phyloP scores from a whole-genome alignment of 2,888 invertebrate genomes.

The Caenorhabditis sp. region DNA sequence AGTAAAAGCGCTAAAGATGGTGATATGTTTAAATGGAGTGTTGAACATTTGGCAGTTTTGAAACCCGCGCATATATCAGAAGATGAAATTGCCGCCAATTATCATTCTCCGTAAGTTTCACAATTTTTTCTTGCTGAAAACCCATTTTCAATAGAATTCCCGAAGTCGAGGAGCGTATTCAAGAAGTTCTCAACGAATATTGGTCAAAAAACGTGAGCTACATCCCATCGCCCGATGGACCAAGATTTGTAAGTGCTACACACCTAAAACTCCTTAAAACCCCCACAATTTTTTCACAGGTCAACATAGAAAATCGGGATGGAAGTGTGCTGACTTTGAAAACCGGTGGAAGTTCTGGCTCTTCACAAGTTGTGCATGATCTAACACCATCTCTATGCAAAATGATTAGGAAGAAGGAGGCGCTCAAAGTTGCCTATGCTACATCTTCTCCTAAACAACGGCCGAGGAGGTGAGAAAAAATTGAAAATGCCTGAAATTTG shows the following conservation, averaged over 20 bases:
- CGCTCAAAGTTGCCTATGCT: slow-evolving; percentile 30
- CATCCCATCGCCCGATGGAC: slow-evolving; percentile 52
- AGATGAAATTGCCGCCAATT: slow-evolving; percentile 42
- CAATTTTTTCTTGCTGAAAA: too few species aligned
- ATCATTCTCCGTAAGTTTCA: slow-evolving; percentile 32
- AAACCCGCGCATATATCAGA: slow-evolving; percentile 48
- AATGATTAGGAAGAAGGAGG: slow-evolving; percentile 28
- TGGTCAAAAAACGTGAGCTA: slow-evolving; percentile 45
- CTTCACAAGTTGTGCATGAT: background rate
- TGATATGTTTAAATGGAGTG: slow-evolving; percentile 39
- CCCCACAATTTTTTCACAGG: too few species aligned
- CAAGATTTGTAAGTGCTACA: slow-evolving; percentile 15
- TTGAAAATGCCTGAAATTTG: background rate
- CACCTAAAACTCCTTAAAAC: too few species aligned
- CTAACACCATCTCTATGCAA: slow-evolving; percentile 27
- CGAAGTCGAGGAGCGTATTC: slow-evolving; percentile 41
- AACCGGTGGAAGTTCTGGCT: background rate
- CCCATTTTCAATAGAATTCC: slow-evolving; percentile 25
- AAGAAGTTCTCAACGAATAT: slow-evolving; percentile 40
- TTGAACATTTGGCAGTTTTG: slow-evolving; percentile 44
- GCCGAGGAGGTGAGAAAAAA: slow-evolving; percentile 12
- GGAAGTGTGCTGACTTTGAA: slow-evolving; percentile 28
- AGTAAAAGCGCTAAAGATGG: slow-evolving; percentile 4
- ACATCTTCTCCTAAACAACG: slow-evolving; percentile 42
- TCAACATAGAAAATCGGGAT: slow-evolving; percentile 15